Evolutionary conservation across 2,113 vertebrate species (phyloP), one percentile per base, ranked within the genome.

Genomic region (Boulengerochromis microlepis): DNA sequence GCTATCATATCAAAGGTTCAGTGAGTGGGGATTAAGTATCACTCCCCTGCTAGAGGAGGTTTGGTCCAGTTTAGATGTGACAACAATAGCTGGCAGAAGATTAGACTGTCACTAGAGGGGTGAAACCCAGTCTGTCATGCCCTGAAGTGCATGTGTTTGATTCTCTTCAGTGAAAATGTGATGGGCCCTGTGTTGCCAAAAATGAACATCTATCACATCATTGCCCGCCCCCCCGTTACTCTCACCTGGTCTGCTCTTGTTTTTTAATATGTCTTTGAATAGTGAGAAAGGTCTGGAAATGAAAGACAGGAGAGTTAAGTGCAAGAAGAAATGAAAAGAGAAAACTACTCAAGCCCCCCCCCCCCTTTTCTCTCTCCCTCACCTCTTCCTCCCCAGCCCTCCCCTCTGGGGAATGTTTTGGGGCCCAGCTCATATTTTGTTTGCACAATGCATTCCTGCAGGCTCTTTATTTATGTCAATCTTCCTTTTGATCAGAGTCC

Each of bases 381-480:
- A 71, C 93, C 86, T 50, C 84, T 86, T 59, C 88, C 86, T 66
- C 89, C 29, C 86, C 80, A 54, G 81, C 89, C 90, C 86, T 93
- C 90, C 93, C 91, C 94, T 93, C 95, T 83, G 91, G 94, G 96
- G 96, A 96, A 95, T 96, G 95, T 97, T 96, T 95, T 94, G 95
- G 96, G 96, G 95, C 95, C 96, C 95, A 91, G 95, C 94, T 96
- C 96, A 96, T 97, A 96, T 97, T 96, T 96, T 96, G 89, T 97
- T 97, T 97, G 93, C 97, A 95, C 97, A 97, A 96, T 96, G 93
- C 96, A 96, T 97, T 97, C 83, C 92, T 96, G 96, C 96, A 94
- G 96, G 95, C 96, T 97, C 97, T 97, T 97, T 97, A 96, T 97
- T 97, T 97, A 96, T 97, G 85, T 94, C 94, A 94, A 96, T 97